Conservation (phyloP, 2,113 vertebrate species). For the Condylura cristata region DNA sequence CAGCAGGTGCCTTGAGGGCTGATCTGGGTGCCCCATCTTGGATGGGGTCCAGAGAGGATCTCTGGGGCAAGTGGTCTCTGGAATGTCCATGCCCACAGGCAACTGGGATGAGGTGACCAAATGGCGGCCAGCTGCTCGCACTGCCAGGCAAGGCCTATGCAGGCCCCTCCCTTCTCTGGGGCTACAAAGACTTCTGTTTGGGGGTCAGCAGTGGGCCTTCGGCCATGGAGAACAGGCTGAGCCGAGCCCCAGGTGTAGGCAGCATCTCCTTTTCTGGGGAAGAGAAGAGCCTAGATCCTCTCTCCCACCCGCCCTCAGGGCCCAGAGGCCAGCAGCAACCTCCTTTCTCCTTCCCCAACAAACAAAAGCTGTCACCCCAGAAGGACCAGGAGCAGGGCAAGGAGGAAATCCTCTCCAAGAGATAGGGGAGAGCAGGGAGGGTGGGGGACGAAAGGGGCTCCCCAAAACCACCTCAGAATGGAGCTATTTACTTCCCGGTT, state of each 20-base stretch:
- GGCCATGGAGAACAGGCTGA: neutral
- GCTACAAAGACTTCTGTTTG: constrained; percentile 57
- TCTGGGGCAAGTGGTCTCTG: constrained; percentile 60
- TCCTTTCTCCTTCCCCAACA: no score
- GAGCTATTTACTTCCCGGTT: neutral
- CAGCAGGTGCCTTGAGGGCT: neutral
- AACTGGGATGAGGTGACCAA: constrained; percentile 7
- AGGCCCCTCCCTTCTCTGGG: neutral
- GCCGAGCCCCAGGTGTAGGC: neutral
- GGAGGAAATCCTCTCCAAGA: neutral
- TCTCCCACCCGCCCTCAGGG: neutral
- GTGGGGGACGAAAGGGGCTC: neutral
- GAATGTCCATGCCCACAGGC: constrained; percentile 1
- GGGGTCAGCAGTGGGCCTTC: neutral
- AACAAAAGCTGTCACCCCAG: neutral
- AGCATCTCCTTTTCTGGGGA: neutral
- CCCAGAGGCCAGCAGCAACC: neutral
- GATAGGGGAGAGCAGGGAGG: neutral
- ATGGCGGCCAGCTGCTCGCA: constrained; percentile 64
- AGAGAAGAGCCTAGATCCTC: neutral
- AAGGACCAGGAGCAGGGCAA: neutral
- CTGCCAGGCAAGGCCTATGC: neutral
- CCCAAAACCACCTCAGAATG: constrained; percentile 31
- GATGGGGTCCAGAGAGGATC: neutral
- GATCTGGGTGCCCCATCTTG: neutral